Conservation (phyloP, 2,113 vertebrate species). For the Clarias batrachus region DNA sequence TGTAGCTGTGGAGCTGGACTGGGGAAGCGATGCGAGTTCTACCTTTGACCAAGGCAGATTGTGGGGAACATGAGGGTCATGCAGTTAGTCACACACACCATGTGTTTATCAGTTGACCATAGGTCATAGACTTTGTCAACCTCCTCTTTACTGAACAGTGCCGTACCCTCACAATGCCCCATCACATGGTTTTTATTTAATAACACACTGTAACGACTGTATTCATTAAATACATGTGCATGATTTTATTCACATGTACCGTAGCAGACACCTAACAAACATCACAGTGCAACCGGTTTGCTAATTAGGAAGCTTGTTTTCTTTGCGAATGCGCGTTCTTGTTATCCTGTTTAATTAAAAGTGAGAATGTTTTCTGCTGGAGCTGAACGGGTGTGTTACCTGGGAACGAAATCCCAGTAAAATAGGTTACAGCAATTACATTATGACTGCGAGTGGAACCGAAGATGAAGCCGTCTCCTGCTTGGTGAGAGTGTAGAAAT, state of each 20-base stretch:
- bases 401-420: neutral
- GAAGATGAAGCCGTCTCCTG: neutral
- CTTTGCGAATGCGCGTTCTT: neutral
- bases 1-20: slow-evolving; percentile 1
- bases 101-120: slow-evolving; percentile 14
- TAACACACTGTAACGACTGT: neutral
- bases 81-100: slow-evolving; percentile 24
- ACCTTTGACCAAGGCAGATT: neutral
- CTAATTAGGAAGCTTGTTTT: neutral
- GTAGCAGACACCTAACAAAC: neutral
- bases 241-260: neutral
- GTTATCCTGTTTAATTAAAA: neutral
- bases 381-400: neutral
- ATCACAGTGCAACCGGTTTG: neutral
- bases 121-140: slow-evolving; percentile 34
- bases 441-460: neutral
- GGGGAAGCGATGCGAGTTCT: neutral
- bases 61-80: neutral
- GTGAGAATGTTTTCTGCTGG: neutral
- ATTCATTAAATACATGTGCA: slow-evolving; percentile 3
- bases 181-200: neutral
- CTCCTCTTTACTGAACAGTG: slow-evolving; percentile 8
- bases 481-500: neutral
- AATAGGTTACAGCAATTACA: neutral
- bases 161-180: neutral